Evolutionary conservation across 1,140 invertebrate genomes (phyloP), one percentile per base, ranked within the genome.

Genomic region (Drosophila sp.): DNA sequence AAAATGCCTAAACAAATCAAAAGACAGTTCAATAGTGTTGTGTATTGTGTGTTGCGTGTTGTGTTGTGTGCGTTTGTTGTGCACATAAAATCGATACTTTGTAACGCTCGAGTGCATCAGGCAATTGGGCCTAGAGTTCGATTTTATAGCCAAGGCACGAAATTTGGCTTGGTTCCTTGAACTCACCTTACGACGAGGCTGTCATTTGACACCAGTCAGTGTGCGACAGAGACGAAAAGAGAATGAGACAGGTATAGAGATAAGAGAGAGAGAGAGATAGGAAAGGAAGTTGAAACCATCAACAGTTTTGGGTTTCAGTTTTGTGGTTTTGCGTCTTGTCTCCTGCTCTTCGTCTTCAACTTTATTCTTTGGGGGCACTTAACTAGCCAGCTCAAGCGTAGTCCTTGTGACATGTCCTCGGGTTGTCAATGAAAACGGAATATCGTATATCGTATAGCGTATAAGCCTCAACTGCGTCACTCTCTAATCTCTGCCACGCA

Each of bases 271-370:
- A 57, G 45, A 32, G 21, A 16, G 34, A 45, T 40, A 53, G 46
- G 14, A 16, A 53, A 25, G 38, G 29, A 11, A 27, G 40, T 13
- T 11, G 40, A 38, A 25, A 61, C 72, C 70, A 75, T 75, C 61
- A 72, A 65, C 66, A 75, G 76, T 57, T 65, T 75, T 70, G 53
- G 58, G 58, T 76, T 78, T 76, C 76, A 67, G 27, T 63, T 46
- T 34, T 78, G 57, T 57, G 56, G 72, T 76, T 53, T 53, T 73
- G 56, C 46, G 32, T 13, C 25, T 21, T 13, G 21, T 43, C 57
- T 43, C 48, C 18, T 32, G 13, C 56, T 59, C 61, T 61, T 59
- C 61, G 7, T 57, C 25, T 16, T 29, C 50, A 32, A 27, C n/a
- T 14, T 7, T 46, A 5, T 8, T 48, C 9, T 18, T 65, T 34